Evolutionary conservation across 2,113 vertebrate genomes (phyloP).

Genomic region (Pterocles orientalis): DNA sequence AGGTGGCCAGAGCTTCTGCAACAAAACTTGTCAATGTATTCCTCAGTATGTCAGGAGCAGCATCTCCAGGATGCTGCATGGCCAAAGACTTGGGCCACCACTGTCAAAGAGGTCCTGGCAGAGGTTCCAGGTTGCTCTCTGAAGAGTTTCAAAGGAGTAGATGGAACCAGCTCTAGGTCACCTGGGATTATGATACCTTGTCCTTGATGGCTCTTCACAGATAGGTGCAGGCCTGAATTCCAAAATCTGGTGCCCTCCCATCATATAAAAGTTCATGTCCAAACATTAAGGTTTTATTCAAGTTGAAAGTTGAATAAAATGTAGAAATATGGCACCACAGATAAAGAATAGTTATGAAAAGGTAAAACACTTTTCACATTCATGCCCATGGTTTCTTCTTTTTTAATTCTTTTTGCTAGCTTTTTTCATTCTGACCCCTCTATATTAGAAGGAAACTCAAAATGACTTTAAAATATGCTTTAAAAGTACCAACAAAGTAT

Average conservation of each 20-base stretch:
- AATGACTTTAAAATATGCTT: neutral
- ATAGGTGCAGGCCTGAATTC: neutral
- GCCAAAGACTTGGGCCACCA: neutral
- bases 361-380: neutral
- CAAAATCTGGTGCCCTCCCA: neutral
- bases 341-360: neutral
- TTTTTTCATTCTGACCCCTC: neutral
- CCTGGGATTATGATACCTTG: neutral
- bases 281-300: neutral
- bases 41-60: neutral
- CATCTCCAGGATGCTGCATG: neutral
- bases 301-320: neutral
- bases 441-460: neutral
- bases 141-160: neutral
- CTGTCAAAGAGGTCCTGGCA: neutral
- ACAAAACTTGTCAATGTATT: neutral
- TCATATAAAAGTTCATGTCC: neutral
- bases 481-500: neutral
- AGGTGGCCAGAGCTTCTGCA: neutral
- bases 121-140: neutral
- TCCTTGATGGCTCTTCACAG: neutral
- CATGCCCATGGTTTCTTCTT: fast-evolving
- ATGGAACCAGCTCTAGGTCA: neutral
- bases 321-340: neutral
- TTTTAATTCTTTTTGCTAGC: neutral